Conservation (phyloP, 2,113 vertebrate genomes). For the Setophaga petechia region DNA sequence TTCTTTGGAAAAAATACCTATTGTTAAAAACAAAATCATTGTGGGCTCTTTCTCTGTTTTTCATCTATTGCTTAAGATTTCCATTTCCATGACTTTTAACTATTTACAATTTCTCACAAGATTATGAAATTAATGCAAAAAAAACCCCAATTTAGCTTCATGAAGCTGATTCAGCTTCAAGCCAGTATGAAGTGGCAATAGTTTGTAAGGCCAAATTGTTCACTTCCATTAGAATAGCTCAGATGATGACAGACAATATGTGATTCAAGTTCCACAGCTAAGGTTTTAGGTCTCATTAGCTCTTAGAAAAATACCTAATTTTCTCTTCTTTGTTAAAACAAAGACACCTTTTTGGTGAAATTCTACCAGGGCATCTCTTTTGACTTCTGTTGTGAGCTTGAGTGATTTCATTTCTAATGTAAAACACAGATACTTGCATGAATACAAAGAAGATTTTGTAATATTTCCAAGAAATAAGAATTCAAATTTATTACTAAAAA, state of each 20-base stretch:
- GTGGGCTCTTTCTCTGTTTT: neutral
- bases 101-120: neutral
- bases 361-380: neutral
- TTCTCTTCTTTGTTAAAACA: neutral
- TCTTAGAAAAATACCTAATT: neutral
- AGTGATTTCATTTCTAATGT: neutral
- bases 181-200: neutral
- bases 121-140: neutral
- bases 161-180: neutral
- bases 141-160: fast-evolving
- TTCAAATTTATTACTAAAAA: neutral
- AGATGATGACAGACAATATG: neutral
- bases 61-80: neutral
- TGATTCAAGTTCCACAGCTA: neutral
- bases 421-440: neutral
- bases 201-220: neutral
- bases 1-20: neutral
- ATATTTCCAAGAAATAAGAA: neutral
- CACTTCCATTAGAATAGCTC: neutral
- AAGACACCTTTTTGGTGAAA: neutral
- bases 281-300: neutral
- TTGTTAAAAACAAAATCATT: neutral
- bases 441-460: neutral
- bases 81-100: neutral
- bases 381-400: neutral